These are phyloP conservation scores for Antennarius maculatus DNA, from an alignment of 2,797 vertebrate species.

Conservation along the genomic window DNA sequence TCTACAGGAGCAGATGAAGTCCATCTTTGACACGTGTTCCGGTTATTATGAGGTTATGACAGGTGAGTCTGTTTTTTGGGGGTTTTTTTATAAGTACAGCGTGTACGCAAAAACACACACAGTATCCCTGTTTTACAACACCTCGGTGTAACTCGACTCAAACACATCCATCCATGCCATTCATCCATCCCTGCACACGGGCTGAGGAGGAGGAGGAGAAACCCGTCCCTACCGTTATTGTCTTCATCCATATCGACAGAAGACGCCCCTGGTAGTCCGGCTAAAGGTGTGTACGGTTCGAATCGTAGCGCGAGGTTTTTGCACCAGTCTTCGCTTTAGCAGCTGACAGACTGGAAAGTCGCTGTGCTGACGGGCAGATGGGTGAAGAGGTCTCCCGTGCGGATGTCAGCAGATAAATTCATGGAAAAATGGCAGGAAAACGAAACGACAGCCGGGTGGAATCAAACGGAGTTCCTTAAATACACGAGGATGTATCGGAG, in stretches of 20 bases:
- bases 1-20: not conserved
- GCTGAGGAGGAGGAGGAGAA: slow-evolving; percentile 12
- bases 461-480: slow-evolving; percentile 8
- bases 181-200: slow-evolving; percentile 40
- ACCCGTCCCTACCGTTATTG: slow-evolving; percentile 77
- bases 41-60: slow-evolving; percentile 16
- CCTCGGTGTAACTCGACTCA: slow-evolving; percentile 17
- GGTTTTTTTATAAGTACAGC: too few relatives aligned
- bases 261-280: slow-evolving; percentile 39
- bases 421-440: not conserved
- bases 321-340: not conserved
- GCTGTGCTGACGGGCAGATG: slow-evolving; percentile 43
- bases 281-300: slow-evolving; percentile 34
- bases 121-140: slow-evolving; percentile 26
- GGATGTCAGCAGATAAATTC: slow-evolving; percentile 28
- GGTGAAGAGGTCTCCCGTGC: slow-evolving; percentile 19
- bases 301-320: not conserved
- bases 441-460: not conserved
- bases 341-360: slow-evolving; percentile 37
- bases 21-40: not conserved
- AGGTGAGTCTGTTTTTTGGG: slow-evolving; percentile 4
- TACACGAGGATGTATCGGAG: slow-evolving; percentile 9
- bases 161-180: slow-evolving; percentile 30
- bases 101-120: slow-evolving; percentile 1
- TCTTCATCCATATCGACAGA: slow-evolving; percentile 79